Conservation (phyloP, 2,113 vertebrate genomes). For the Motacilla tschutschensis region DNA sequence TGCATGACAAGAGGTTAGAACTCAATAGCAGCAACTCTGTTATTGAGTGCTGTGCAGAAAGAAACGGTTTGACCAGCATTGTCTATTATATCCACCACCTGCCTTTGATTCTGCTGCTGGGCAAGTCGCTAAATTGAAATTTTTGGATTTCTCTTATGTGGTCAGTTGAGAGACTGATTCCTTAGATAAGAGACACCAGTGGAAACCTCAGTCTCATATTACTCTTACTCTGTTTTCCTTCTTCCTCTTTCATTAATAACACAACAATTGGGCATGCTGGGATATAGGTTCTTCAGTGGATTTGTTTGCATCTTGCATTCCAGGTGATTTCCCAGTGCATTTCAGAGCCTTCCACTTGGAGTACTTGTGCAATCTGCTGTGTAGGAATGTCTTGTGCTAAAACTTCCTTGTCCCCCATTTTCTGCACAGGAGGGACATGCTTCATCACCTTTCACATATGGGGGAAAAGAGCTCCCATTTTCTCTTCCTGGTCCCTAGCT, state of each 20-base stretch:
- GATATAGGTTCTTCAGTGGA: background rate
- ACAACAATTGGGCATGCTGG: background rate
- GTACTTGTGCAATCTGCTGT: background rate
- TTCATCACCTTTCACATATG: background rate
- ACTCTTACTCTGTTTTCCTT: background rate
- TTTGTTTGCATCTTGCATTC: background rate
- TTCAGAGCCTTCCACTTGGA: background rate
- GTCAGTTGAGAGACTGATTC: background rate
- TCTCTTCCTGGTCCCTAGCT: background rate
- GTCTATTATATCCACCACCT: background rate
- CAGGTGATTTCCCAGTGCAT: background rate
- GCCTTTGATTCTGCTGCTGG: slow-evolving; percentile 35
- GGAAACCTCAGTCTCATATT: background rate
- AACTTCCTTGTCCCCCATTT: background rate
- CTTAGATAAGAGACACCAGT: background rate
- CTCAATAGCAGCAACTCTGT: slow-evolving; percentile 41
- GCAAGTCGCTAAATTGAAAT: background rate
- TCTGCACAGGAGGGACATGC: background rate
- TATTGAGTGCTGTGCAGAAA: slow-evolving; percentile 28
- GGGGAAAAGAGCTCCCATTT: background rate
- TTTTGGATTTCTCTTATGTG: background rate
- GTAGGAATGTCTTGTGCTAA: fast-evolving
- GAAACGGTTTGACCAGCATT: slow-evolving; percentile 37
- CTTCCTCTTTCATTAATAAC: background rate
- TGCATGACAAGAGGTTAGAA: slow-evolving; percentile 64